A percentile compares a stretch with the other conserved stretches of the same genome.
Conservation (phyloP, 2,113 vertebrate genomes). For the Tenebrosternarchus preto region DNA sequence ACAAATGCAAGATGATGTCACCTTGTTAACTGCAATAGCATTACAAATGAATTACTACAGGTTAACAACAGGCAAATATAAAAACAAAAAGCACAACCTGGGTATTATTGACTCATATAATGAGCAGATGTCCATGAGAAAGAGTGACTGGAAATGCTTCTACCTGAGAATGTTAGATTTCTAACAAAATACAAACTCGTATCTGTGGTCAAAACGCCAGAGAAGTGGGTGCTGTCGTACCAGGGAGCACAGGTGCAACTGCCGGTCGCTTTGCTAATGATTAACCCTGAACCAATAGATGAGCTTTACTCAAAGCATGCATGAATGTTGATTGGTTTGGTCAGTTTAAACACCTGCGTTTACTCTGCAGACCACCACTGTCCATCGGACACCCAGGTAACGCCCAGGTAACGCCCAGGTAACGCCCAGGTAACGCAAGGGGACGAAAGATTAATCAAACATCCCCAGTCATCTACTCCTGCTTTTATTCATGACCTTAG, state of each 20-base stretch:
- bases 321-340: conserved; percentile 9
- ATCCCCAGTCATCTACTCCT: neutral
- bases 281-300: conserved; percentile 57
- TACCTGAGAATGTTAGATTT: too few species aligned
- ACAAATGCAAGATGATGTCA: neutral
- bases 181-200: too few species aligned
- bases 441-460: neutral
- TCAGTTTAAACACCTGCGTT: conserved; percentile 43
- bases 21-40: conserved; percentile 2
- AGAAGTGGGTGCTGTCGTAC: conserved; percentile 14
- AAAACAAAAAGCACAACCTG: neutral
- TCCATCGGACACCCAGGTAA: conserved; percentile 8
- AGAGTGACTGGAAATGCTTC: neutral
- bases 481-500: too few species aligned
- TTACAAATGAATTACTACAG: neutral
- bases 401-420: neutral
- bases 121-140: neutral
- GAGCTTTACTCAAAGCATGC: conserved; percentile 17
- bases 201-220: conserved; percentile 30
- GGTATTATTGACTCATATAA: neutral
- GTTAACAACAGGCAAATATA: neutral
- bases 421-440: neutral
- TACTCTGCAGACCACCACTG: neutral
- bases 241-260: neutral
- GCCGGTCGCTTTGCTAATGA: conserved; percentile 57